Conservation (phyloP, 2,888 invertebrate species). For the Temnothorax rugatulus region DNA sequence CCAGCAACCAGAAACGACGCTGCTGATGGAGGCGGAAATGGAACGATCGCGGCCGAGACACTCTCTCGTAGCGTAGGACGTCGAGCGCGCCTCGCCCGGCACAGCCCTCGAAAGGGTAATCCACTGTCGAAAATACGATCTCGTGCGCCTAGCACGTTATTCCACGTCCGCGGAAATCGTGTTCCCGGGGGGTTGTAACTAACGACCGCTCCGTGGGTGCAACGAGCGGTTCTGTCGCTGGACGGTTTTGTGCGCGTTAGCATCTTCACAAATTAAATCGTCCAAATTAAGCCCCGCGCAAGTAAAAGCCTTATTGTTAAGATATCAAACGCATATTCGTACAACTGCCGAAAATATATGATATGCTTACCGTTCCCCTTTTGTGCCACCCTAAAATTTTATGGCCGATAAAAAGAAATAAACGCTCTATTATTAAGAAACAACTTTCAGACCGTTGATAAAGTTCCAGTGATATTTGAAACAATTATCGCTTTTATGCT, state of each 20-base stretch:
- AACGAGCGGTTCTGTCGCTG: conserved; percentile 61
- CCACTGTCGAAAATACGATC: conserved; percentile 76
- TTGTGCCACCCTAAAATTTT: conserved; percentile 4
- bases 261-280: conserved; percentile 68
- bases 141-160: conserved; percentile 66
- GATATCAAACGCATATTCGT: background rate
- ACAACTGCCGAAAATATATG: background rate
- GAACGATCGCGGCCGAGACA: conserved; percentile 75
- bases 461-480: conserved; percentile 8
- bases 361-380: background rate
- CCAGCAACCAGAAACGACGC: conserved; percentile 67
- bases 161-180: conserved; percentile 74
- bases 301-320: conserved; percentile 24
- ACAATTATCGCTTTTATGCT: conserved; percentile 16
- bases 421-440: conserved; percentile 10
- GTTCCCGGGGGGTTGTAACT: conserved; percentile 60
- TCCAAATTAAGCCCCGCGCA: conserved; percentile 29
- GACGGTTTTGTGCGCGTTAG: conserved; percentile 32
- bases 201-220: conserved; percentile 48
- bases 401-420: conserved; percentile 14
- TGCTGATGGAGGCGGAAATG: conserved; percentile 77
- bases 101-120: conserved; percentile 73
- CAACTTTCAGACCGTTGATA: background rate
- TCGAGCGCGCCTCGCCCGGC: conserved; percentile 49
- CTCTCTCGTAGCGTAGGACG: conserved; percentile 62